Evolutionary conservation across 2,113 vertebrate species (phyloP).

Genomic region (Dunckerocampus dactyliophorus): DNA sequence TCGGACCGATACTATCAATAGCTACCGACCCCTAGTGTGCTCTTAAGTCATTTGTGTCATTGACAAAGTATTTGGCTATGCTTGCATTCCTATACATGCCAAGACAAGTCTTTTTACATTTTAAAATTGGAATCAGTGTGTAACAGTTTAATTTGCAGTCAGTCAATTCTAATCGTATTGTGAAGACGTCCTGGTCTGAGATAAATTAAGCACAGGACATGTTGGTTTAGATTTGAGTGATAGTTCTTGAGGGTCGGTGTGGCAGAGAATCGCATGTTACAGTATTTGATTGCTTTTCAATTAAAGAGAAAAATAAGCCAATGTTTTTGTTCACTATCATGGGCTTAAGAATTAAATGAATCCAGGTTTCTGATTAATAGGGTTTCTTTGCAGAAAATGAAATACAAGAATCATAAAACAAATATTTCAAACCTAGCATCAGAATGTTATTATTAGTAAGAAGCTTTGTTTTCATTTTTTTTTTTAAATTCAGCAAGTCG

Average conservation of each 20-base stretch:
- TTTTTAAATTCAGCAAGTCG: conserved; percentile 9
- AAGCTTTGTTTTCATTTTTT: background rate
- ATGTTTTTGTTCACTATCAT: background rate
- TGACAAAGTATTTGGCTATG: too few species aligned
- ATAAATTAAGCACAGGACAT: conserved; percentile 48
- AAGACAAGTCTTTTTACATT: conserved; percentile 57
- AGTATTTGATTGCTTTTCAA: conserved; percentile 1
- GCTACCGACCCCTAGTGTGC: too few species aligned
- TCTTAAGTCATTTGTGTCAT: too few species aligned
- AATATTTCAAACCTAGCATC: background rate
- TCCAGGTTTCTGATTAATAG: too few species aligned
- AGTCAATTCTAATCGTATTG: conserved; percentile 74
- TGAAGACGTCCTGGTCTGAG: conserved; percentile 57
- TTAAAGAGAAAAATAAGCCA: background rate
- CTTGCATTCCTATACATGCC: background rate
- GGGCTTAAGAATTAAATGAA: too few species aligned
- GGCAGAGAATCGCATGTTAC: background rate
- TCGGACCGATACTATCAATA: too few species aligned
- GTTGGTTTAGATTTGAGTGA: conserved; percentile 64
- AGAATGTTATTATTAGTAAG: background rate
- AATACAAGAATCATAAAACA: background rate
- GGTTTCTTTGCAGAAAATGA: background rate
- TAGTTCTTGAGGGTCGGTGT: conserved; percentile 28
- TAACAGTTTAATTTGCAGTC: conserved; percentile 63
- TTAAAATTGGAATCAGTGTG: conserved; percentile 59